These are phyloP conservation scores for Eonycteris spelaea DNA, from an alignment of 2,113 vertebrate species.

Conservation along the genomic window DNA sequence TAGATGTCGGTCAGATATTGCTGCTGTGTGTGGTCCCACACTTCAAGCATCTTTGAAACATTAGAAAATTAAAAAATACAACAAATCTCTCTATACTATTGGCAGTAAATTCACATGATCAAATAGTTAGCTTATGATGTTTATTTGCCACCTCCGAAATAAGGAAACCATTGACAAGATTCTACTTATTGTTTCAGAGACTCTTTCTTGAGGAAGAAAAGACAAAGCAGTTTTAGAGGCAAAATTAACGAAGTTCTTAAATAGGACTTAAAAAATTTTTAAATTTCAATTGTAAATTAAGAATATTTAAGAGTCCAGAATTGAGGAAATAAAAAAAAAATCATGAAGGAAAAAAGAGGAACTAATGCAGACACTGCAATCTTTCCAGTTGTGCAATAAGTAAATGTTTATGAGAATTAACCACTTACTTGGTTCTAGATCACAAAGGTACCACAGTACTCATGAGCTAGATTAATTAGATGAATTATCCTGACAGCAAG, in stretches of 20 bases:
- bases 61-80: background rate
- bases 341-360: background rate
- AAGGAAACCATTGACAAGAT: background rate
- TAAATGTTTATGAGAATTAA: background rate
- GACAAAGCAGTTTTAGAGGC: background rate
- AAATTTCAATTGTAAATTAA: background rate
- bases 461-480: background rate
- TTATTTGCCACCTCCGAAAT: background rate
- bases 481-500: background rate
- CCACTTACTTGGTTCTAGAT: background rate
- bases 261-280: background rate
- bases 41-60: background rate
- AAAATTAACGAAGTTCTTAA: background rate
- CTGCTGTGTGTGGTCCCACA: background rate
- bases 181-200: background rate
- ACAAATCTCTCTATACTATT: background rate
- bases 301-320: background rate
- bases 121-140: background rate
- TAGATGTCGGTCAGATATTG: background rate
- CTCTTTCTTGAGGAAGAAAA: background rate
- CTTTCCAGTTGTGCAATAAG: background rate
- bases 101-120: background rate
- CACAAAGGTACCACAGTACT: background rate
- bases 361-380: background rate
- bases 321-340: background rate